Base-by-base conservation (phyloP, 2,797 vertebrate genomes). In the Dermochelys coriacea region DNA sequence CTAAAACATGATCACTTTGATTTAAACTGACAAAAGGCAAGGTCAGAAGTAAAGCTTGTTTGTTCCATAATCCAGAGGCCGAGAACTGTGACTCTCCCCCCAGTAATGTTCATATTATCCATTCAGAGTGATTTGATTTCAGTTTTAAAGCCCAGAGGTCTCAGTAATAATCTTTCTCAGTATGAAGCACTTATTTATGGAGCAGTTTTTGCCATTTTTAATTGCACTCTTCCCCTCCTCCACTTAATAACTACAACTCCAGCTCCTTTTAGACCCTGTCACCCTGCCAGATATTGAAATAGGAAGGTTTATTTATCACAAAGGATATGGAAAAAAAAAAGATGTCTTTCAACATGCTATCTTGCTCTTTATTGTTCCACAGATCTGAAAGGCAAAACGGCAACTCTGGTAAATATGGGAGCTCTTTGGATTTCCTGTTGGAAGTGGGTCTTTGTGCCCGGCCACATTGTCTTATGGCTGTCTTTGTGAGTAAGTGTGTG, bases 211-310 rank as follows among this genome's bases (percentile, higher is more conserved):
- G 89, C 83, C 93, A 88, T 95, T 98, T 98, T 97, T 95, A 98
- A 98, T 96, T 97, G 88, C 74, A 91, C 82, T 97, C 97, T 97
- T 96, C 91, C 86, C 95, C 95, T 98, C 78, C 92, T 95, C 91
- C 88, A 95, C 91, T 57, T 97, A 97, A 97, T 97, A 98, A 83
- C 97, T 98, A 93, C 97, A 92, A 97, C 89, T 97, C 89, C 83
- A 95, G 87, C 93, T 98, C 89, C 91, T 97, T 97, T 97, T 96
- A 97, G 85, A 90, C 78, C 80, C 91, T 98, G 93, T 97, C 96
- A 97, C 1, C 12, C 95, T 97, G 97, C 90, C 96, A 97, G 93
- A 96, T 95, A 96, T 92, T 96, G 92, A 97, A 97, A 98, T 93
- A 94, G 37, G 90, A 96, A 93, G 82, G 49, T 94, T 97, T 97